A percentile compares a stretch with the other conserved stretches of the same genome.
Conservation (phyloP, 1,140 invertebrate genomes). For the Aphelinus atriplicis region DNA sequence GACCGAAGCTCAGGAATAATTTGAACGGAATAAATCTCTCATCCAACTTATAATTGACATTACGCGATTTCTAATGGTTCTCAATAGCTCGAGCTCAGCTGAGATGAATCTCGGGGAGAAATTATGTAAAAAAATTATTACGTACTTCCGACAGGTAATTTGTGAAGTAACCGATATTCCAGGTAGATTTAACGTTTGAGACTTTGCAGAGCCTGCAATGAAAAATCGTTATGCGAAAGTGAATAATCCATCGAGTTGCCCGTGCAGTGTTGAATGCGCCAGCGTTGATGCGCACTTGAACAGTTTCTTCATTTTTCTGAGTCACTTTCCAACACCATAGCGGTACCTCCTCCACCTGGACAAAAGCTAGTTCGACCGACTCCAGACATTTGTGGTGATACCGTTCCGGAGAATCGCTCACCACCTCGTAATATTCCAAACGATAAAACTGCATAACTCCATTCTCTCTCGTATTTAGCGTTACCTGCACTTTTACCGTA, state of each 20-base stretch:
- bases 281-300: slow-evolving; percentile 51
- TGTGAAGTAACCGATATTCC: slow-evolving; percentile 66
- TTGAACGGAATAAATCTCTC: no score
- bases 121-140: neutral
- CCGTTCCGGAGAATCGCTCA: slow-evolving; percentile 50
- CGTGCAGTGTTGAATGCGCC: no score
- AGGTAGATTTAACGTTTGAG: slow-evolving; percentile 57
- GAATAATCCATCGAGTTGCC: slow-evolving; percentile 23
- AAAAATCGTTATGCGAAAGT: slow-evolving; percentile 4
- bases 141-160: slow-evolving; percentile 66
- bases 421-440: slow-evolving; percentile 59
- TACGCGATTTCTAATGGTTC: no score
- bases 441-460: no score
- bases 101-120: no score
- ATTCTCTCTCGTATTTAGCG: no score
- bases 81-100: no score
- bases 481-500: no score
- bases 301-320: slow-evolving; percentile 47
- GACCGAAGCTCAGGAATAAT: no score
- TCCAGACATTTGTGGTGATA: slow-evolving; percentile 56
- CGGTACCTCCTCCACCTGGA: slow-evolving; percentile 59
- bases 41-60: no score
- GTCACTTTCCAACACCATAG: slow-evolving; percentile 45
- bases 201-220: slow-evolving; percentile 64
- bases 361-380: slow-evolving; percentile 65